Conservation (phyloP, 2,113 vertebrate genomes). For the Lagopus leucura region DNA sequence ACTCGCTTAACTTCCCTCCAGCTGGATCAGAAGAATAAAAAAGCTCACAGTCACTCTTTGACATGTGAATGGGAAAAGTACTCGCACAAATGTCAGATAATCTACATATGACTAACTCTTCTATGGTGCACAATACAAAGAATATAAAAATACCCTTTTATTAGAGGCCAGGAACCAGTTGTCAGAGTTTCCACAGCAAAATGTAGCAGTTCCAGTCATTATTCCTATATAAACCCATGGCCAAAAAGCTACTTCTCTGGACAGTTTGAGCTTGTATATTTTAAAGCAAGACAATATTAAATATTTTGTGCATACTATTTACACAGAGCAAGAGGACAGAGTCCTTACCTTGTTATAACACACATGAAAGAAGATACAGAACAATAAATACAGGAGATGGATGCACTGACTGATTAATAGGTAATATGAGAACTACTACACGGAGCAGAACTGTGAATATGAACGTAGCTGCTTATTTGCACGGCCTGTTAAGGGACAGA, state of each 20-base stretch:
- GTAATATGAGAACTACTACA: neutral
- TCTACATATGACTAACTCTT: neutral
- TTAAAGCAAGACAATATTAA: neutral
- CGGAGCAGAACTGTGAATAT: neutral
- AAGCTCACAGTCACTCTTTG: neutral
- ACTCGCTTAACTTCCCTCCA: neutral
- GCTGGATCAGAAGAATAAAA: neutral
- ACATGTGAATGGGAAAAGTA: neutral
- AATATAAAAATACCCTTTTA: neutral
- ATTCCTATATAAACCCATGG: neutral
- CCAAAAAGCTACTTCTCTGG: neutral
- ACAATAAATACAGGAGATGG: neutral
- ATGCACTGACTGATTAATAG: neutral
- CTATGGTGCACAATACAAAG: neutral
- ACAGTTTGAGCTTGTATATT: neutral
- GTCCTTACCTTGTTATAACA: neutral
- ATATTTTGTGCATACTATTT: neutral
- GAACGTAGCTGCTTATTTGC: neutral
- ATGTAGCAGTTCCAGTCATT: neutral
- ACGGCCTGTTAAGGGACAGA: neutral
- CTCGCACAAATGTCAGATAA: neutral
- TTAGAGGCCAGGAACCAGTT: neutral
- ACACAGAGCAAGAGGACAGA: neutral
- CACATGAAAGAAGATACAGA: neutral
- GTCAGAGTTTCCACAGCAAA: neutral